Evolutionary conservation across 2,888 invertebrate genomes (phyloP).

Genomic region (Synanthedon formicaeformis): DNA sequence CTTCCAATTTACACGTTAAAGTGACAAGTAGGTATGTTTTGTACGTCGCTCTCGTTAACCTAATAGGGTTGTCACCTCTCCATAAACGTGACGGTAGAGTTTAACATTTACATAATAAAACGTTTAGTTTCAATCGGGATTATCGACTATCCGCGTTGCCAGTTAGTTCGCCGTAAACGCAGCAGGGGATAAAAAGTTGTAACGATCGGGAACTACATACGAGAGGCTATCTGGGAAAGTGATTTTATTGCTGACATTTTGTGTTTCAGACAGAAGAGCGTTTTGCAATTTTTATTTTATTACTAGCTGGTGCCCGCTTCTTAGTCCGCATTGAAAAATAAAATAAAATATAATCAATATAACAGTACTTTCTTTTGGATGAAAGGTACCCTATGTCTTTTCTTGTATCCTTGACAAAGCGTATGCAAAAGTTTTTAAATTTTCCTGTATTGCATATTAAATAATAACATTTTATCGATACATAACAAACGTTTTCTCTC

Average conservation of each 20-base stretch:
- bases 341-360: too few relatives aligned
- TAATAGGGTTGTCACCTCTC: neutral
- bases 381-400: too few relatives aligned
- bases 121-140: neutral
- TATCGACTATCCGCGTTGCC: neutral
- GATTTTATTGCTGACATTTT: too few relatives aligned
- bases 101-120: neutral
- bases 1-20: neutral
- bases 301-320: too few relatives aligned
- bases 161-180: neutral
- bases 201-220: too few relatives aligned
- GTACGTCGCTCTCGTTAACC: neutral
- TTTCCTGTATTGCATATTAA: neutral
- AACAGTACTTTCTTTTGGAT: too few relatives aligned
- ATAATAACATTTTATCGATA: constrained; percentile 13
- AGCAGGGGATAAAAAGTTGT: neutral
- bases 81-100: neutral
- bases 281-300: neutral
- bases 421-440: neutral
- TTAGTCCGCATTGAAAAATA: too few relatives aligned
- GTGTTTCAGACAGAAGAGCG: too few relatives aligned
- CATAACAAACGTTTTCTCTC: constrained; percentile 19
- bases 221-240: too few relatives aligned
- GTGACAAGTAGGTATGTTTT: neutral
- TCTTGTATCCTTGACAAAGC: too few relatives aligned